Evolutionary conservation across 2,888 invertebrate genomes (phyloP).

Genomic region (Tipula helvola): DNA sequence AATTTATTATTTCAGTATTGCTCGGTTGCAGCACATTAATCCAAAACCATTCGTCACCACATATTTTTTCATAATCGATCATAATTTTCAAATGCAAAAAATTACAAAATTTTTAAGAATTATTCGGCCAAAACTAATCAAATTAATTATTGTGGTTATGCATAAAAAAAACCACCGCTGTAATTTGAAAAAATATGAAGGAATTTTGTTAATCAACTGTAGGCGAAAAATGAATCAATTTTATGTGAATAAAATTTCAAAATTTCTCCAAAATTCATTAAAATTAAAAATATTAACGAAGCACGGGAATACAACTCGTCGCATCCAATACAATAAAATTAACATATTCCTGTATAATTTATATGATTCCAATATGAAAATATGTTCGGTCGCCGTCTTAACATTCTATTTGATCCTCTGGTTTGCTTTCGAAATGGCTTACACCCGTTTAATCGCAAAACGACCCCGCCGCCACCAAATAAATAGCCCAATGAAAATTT

Average conservation of each 20-base stretch:
- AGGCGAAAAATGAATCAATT: neutral
- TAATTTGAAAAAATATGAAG: neutral
- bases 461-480: neutral
- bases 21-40: neutral
- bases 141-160: neutral
- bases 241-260: neutral
- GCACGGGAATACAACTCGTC: neutral
- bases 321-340: neutral
- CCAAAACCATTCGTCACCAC: neutral
- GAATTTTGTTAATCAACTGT: neutral
- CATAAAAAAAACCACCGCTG: neutral
- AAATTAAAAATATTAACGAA: neutral
- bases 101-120: neutral
- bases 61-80: neutral
- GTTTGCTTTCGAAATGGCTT: neutral
- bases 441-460: neutral
- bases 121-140: neutral
- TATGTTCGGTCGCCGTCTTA: neutral
- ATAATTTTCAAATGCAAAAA: neutral
- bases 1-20: neutral
- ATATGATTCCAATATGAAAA: neutral
- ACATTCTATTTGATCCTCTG: neutral
- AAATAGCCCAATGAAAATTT: neutral
- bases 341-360: neutral
- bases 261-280: neutral